Base-by-base conservation (phyloP, 2,888 invertebrate species). In the Eurytoma adleriae region DNA sequence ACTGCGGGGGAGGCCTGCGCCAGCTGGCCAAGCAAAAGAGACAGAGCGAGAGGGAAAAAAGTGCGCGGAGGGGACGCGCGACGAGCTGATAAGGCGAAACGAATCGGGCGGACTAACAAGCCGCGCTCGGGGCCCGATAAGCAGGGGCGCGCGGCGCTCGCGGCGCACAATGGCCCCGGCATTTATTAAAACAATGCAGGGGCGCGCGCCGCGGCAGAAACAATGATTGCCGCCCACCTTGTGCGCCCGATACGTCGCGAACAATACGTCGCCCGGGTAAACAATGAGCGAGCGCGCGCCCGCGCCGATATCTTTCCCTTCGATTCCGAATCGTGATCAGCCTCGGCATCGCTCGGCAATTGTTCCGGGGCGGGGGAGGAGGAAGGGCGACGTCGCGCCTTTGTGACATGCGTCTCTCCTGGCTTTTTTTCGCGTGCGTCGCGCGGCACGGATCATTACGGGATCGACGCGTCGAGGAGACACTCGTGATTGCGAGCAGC, bases 271-370 rank as follows among this genome's bases (percentile, higher is more conserved):
- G 40, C 57, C 16, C 64, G n/a, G 81, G 84, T 83, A 85, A 85
- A 88, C 86, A 88, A 88, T 88, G 40, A 40, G 40, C 40, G 40
- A 7, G 40, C 30, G 30, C 40, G 40, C 40, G 76, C 69, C n/a
- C n/a, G n/a, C 18, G 13, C 83, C 85, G 86, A 87, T 89, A 84
- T 84, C 83, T 83, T 83, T 88, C 86, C 86, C 62, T 87, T 86
- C 85, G 83, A 85, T 88, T 86, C 85, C 84, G 83, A 87, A 86
- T 85, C 85, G 85, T 84, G 87, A 87, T 86, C 86, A 84, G 86
- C 84, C 20, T 18, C 64, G 86, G 86, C 84, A 64, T 64, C 84
- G 84, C 85, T 86, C 84, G 84, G 84, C 85, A 83, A 87, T 87
- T 86, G 87, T 88, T 85, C 40, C 85, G 72, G 71, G 13, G 66